phyloP scores from a whole-genome alignment of 2,113 vertebrate species.

The Cryptomyrus ogoouensis region DNA sequence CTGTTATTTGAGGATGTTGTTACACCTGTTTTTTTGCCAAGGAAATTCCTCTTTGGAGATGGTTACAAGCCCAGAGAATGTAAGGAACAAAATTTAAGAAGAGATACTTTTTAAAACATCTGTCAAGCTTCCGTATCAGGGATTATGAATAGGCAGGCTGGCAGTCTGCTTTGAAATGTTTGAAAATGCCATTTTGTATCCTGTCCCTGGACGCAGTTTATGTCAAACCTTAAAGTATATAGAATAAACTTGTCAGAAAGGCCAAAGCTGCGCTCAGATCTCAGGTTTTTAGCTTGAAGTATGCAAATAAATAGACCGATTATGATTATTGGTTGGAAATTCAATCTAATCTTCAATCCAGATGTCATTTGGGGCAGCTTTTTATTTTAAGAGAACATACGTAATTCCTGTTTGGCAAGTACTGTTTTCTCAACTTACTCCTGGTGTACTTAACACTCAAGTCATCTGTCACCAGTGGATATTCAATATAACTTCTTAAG shows the following conservation, averaged over 20 bases:
- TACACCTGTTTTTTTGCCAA: not conserved
- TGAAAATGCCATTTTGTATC: not conserved
- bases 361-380: constrained; percentile 9
- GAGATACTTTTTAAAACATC: constrained; percentile 29
- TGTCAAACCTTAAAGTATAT: constrained; percentile 13
- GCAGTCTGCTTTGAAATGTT: constrained; percentile 8
- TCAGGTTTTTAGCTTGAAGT: constrained; percentile 17
- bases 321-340: not conserved
- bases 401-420: not conserved
- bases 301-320: not conserved
- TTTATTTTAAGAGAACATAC: constrained; percentile 14
- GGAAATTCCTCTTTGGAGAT: constrained; percentile 5
- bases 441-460: not conserved
- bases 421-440: constrained; percentile 12
- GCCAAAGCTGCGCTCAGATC: constrained; percentile 17
- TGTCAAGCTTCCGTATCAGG: constrained; percentile 15
- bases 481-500: constrained; percentile 4
- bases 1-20: not conserved
- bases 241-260: constrained; percentile 10
- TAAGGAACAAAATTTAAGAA: constrained; percentile 19
- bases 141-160: constrained; percentile 14
- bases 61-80: constrained; percentile 14
- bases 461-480: constrained; percentile 18
- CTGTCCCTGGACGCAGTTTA: constrained; percentile 20
- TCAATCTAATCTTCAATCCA: not conserved